Conservation (phyloP, 2,113 vertebrate species). For the Rattus rattus region DNA sequence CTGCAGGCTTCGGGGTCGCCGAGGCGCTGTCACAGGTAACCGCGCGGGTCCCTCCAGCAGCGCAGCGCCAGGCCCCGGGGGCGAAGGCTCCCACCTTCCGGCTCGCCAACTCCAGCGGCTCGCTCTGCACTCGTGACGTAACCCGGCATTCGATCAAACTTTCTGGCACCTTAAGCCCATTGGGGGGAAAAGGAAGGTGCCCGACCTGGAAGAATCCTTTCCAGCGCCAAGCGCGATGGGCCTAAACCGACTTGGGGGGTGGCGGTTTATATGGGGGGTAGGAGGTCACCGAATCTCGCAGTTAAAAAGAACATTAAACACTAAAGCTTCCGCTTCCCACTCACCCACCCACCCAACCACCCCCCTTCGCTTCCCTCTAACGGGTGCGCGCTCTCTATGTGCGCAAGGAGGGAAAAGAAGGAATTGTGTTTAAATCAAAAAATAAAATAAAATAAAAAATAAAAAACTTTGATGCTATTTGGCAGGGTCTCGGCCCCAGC, state of each 20-base stretch:
- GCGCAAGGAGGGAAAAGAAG: not conserved
- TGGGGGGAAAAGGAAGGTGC: not conserved
- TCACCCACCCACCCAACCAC: not conserved
- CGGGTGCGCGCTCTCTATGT: conserved; percentile 27
- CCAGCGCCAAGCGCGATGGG: not conserved
- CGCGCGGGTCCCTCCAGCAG: not conserved
- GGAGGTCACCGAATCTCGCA: not conserved
- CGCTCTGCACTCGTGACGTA: conserved; percentile 63
- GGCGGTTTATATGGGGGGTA: not conserved
- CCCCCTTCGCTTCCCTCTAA: conserved; percentile 19
- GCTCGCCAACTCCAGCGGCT: conserved; percentile 58
- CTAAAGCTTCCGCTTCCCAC: conserved; percentile 75
- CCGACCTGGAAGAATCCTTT: conserved; percentile 16
- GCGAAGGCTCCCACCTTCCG: conserved; percentile 34
- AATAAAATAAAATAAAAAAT: no score
- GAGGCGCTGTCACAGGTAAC: conserved; percentile 53
- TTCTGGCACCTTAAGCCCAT: conserved; percentile 71
- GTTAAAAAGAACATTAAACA: conserved; percentile 69
- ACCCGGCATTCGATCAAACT: conserved; percentile 76
- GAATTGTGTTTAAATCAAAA: not conserved
- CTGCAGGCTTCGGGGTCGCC: conserved; percentile 34
- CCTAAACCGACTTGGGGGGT: not conserved
- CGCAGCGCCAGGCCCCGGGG: conserved; percentile 6
- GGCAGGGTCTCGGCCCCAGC: not conserved
- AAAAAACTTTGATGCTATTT: conserved; percentile 48